Percentiles rank a stretch among this genome's conserved stretches.
Conservation (phyloP, 1,140 invertebrate species). For the Tetramorium simillimum region DNA sequence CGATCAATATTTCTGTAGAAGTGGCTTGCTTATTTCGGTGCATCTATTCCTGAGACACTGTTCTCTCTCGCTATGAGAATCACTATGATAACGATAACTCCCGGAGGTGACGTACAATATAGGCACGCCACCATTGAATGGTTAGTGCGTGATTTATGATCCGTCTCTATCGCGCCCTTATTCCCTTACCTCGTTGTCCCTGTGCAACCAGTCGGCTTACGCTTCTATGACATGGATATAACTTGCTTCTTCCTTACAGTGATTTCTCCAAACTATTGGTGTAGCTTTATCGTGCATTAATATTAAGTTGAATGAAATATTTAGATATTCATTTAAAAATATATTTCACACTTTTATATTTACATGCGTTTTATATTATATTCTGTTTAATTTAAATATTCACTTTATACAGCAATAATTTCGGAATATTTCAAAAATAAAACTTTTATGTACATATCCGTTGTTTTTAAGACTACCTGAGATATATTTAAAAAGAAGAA, state of each 20-base stretch:
- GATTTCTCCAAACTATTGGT: neutral
- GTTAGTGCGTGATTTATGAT: slow-evolving; percentile 59
- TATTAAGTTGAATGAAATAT: neutral
- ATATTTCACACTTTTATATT: neutral
- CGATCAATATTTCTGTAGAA: slow-evolving; percentile 52
- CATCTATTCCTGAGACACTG: slow-evolving; percentile 51
- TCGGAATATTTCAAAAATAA: neutral
- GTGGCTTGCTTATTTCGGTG: slow-evolving; percentile 43
- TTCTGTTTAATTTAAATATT: neutral
- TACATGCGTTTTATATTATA: neutral
- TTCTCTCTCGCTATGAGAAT: slow-evolving; percentile 51
- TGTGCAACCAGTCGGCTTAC: slow-evolving; percentile 6
- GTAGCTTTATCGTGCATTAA: neutral
- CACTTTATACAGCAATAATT: neutral
- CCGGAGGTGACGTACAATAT: slow-evolving; percentile 15
- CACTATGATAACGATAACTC: slow-evolving; percentile 63
- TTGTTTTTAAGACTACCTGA: neutral
- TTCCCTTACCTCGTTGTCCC: slow-evolving; percentile 55
- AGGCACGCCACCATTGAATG: slow-evolving; percentile 36
- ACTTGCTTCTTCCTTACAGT: slow-evolving; percentile 17
- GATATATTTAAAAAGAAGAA: neutral
- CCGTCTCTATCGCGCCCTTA: slow-evolving; percentile 56
- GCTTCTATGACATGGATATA: slow-evolving; percentile 6
- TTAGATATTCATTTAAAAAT: neutral
- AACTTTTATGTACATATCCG: neutral